Evolutionary conservation across 2,797 vertebrate species (phyloP).

Genomic region (Acridotheres tristis): DNA sequence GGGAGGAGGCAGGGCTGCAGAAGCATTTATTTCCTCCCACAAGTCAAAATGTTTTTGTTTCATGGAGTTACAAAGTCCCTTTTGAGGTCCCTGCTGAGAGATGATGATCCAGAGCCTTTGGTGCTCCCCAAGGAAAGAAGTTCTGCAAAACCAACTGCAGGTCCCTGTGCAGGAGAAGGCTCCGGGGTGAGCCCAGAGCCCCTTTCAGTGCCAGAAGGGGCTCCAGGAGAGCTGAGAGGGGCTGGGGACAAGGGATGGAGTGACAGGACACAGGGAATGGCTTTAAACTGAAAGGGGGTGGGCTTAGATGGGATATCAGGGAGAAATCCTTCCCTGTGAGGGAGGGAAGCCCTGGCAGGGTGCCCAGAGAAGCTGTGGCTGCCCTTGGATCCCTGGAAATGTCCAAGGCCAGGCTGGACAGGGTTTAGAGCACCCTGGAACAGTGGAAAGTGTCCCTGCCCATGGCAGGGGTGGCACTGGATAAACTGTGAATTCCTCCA

Average conservation of each 20-base stretch:
- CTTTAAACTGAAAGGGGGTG: neutral
- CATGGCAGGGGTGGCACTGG: neutral
- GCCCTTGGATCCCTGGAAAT: neutral
- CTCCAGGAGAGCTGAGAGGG: neutral
- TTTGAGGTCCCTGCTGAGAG: neutral
- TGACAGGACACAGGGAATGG: neutral
- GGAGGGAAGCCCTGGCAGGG: neutral
- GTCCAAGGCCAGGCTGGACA: fast-evolving
- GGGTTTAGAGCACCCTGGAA: fast-evolving
- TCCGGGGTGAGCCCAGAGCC: neutral
- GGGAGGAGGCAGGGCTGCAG: slow-evolving; percentile 1
- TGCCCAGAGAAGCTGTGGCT: neutral
- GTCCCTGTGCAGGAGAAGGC: neutral
- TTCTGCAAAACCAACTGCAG: neutral
- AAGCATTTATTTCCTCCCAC: neutral
- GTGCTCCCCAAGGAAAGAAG: neutral
- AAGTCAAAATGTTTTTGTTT: neutral
- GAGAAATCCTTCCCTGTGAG: neutral
- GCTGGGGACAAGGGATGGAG: neutral
- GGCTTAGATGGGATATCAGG: neutral
- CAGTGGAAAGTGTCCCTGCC: neutral
- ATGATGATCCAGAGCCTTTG: neutral
- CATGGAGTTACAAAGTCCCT: neutral
- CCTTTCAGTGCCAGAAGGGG: fast-evolving
- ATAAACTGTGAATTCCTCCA: neutral